Evolutionary conservation across 1,140 invertebrate genomes (phyloP), one percentile per base, ranked within the genome.

Genomic region (Hyles vespertilio): DNA sequence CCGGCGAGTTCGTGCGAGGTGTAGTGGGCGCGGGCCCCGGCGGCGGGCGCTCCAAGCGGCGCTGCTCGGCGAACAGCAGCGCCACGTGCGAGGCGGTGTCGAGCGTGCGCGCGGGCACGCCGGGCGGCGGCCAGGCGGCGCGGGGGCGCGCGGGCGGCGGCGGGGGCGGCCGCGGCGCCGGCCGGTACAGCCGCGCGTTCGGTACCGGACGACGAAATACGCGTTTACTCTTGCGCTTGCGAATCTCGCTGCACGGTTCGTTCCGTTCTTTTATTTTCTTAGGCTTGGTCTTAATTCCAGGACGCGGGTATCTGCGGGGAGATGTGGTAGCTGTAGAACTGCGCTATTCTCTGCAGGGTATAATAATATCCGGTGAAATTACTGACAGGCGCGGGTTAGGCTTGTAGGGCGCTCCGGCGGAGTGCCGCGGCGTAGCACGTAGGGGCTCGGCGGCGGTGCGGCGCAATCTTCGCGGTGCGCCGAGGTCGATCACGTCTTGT

Each of bases 11-110:
- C 11, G 22, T 51, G 36, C 32, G 91, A 47, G 40, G 43, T 45
- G 10, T 9, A 91, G 92, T 3, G 92, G 75, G 77, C 91, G 92
- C 47, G 34, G 36, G 10, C 48, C 91, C 90, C 70, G 90, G 47
- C 8, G 91, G 91, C 63, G 90, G 52, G 12, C 53, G 64, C 36
- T 51, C 61, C 63, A 45, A 69, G 52, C 51, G 69, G 61, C 43
- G 63, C 68, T 58, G 59, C 55, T 58, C 59, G 60, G 47, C 61
- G 44, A 74, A 47, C 5, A 64, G 67, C 46, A 76, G 52, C 47
- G 76, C 75, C 9, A 58, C 75, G 46, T 65, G 58, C 3, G 72
- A 77, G 8, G 73, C 74, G 7, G 77, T 74, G 40, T 77, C 70
- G 2, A 71, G 52, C 48, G 45, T 40, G 62, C 56, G n/a, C 54